Base-by-base conservation (phyloP, 2,888 invertebrate species). In the Sinotaia quadrata region DNA sequence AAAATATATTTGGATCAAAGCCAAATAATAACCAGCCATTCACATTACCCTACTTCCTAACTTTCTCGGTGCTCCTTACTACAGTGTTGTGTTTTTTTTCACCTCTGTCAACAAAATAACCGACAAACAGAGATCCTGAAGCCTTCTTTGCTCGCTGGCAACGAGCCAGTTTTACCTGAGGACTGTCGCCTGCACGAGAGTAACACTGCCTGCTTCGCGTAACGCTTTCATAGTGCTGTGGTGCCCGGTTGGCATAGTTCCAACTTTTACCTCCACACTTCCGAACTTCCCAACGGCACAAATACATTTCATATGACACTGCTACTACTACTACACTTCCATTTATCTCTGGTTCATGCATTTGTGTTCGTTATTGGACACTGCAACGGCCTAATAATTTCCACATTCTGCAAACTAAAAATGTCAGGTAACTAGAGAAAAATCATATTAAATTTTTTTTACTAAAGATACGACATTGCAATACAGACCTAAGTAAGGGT, bases 101-200 rank as follows among this genome's bases (percentile, higher is more conserved):
- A 2, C 58, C n/a, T 24, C 15, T 8, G 24, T 34, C 8, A 21
- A n/a, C n/a, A 36, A 21, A 15, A 15, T 34, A 33, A 1, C 33
- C 1, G 10, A 24, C 37, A 7, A 8, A 4, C 1, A n/a, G 12
- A 21, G 7, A 7, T n/a, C 58, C 37, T 37, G 24, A 52, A 31
- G 24, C 27, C 52, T 24, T 52, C n/a, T 31, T 31, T 27, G 27
- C n/a, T n/a, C 31, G 8, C 24, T 58, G 58, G 58, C 58, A 58
- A 41, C 58, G 18, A 34, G 58, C 58, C 58, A 58, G 41, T 7
- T 58, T 36, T 58, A 58, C 58, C 58, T 58, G 58, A 0, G 56
- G 33, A 18, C 56, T 8, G 8, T 33, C 34, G 34, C 27, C 12
- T 7, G n/a, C 24, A 21, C 36, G 15, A 37, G 24, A 12, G 8